A percentile compares a stretch with the other conserved stretches of the same genome.
Evolutionary conservation across 2,888 invertebrate genomes (phyloP).

Genomic region (Drosophila rellima): DNA sequence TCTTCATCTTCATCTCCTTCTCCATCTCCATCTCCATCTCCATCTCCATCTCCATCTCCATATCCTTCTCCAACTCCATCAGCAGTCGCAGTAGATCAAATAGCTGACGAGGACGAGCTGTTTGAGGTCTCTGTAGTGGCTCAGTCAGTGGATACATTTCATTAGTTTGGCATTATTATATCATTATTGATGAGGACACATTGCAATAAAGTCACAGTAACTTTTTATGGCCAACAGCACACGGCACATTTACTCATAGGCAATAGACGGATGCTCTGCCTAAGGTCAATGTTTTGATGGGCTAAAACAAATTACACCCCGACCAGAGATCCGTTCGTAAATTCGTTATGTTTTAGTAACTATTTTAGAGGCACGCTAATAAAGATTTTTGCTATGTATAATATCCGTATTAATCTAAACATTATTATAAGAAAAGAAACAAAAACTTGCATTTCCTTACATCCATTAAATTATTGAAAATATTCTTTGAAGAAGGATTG

Average conservation of each 20-base stretch:
- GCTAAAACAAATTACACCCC: constrained; percentile 9
- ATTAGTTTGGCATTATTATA: constrained; percentile 50
- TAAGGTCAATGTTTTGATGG: constrained; percentile 10
- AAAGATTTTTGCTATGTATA: not conserved
- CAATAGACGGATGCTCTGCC: constrained; percentile 2
- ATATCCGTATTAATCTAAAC: no score
- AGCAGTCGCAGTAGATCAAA: constrained; percentile 71
- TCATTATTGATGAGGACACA: constrained; percentile 45
- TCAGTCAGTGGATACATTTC: constrained; percentile 45
- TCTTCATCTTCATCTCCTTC: not conserved
- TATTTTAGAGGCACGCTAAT: not conserved
- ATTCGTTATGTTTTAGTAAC: not conserved
- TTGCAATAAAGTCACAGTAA: constrained; percentile 15
- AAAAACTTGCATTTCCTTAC: no score
- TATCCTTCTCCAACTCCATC: constrained; percentile 34
- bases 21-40: not conserved
- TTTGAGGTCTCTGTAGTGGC: constrained; percentile 20
- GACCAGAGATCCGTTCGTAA: not conserved
- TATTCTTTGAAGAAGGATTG: no score
- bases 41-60: constrained; percentile 34
- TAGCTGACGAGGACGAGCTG: constrained; percentile 47
- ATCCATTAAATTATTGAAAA: no score
- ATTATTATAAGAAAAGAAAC: no score
- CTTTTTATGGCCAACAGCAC: constrained; percentile 15
- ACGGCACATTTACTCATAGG: constrained; percentile 1